Evolutionary conservation across 2,797 vertebrate species (phyloP).

Genomic region (Simalia tracyae): DNA sequence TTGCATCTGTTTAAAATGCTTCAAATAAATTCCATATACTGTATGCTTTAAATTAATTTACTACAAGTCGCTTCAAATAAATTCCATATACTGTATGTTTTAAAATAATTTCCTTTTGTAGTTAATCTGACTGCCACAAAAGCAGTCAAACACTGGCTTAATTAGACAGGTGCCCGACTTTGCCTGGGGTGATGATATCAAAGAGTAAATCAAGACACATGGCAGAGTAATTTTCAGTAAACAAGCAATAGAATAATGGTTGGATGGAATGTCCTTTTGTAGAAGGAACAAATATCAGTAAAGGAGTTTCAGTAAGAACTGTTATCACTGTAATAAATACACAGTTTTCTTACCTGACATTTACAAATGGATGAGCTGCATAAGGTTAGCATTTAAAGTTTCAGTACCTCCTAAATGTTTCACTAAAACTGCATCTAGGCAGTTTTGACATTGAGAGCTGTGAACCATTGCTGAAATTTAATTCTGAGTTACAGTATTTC

Average conservation of each 20-base stretch:
- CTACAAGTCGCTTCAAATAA: not conserved
- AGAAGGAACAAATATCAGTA: not conserved
- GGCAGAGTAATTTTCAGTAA: not conserved
- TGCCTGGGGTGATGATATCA: not conserved
- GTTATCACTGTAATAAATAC: not conserved
- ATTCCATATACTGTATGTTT: not conserved
- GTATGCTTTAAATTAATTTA: not conserved
- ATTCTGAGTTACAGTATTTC: not conserved
- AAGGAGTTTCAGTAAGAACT: not conserved
- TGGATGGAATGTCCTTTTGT: not conserved
- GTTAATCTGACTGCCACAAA: not conserved
- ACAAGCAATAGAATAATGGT: not conserved
- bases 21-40: not conserved
- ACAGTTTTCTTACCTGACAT: not conserved
- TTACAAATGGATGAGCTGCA: not conserved
- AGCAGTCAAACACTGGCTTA: not conserved
- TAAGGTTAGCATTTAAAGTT: not conserved
- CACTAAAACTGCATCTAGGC: not conserved
- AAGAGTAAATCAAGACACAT: not conserved
- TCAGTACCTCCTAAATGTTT: not conserved
- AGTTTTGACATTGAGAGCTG: not conserved
- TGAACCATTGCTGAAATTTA: slow-evolving; percentile 9
- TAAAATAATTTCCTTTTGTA: not conserved
- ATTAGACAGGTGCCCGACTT: not conserved
- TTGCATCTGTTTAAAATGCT: not conserved